phyloP scores from a whole-genome alignment of 2,888 invertebrate genomes.

The Digitonthophagus gazella region DNA sequence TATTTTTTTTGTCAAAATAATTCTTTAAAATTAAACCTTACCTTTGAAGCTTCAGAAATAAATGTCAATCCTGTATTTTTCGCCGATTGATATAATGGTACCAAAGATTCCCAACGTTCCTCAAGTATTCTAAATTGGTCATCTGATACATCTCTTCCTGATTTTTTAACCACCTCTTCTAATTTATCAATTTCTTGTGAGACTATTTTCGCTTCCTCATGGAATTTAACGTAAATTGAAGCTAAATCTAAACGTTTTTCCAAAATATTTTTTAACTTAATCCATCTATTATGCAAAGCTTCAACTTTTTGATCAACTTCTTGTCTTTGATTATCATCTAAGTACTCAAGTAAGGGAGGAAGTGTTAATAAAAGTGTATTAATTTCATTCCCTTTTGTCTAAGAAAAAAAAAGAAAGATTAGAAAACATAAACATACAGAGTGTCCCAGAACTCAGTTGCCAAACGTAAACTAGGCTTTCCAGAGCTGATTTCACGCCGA shows the following conservation, averaged over 20 bases:
- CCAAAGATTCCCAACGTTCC: conserved; percentile 65
- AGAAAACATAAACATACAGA: too few species aligned
- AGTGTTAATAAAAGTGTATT: conserved; percentile 63
- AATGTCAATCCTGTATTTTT: conserved; percentile 67
- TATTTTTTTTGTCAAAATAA: neutral
- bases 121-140: conserved; percentile 56
- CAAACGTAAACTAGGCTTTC: too few species aligned
- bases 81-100: conserved; percentile 64
- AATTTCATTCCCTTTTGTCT: conserved; percentile 68
- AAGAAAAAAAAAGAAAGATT: conserved; percentile 41
- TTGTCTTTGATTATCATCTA: conserved; percentile 63
- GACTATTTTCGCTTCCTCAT: conserved; percentile 66
- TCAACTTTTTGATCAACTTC: conserved; percentile 65
- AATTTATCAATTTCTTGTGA: conserved; percentile 64
- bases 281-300: conserved; percentile 63
- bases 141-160: conserved; percentile 53
- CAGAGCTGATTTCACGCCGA: too few species aligned
- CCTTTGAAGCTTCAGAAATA: conserved; percentile 60
- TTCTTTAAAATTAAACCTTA: conserved; percentile 40
- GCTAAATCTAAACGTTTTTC: conserved; percentile 66
- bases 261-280: conserved; percentile 59
- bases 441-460: too few species aligned
- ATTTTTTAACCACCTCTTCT: conserved; percentile 58
- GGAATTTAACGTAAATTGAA: conserved; percentile 69
- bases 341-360: conserved; percentile 61